phyloP scores from a whole-genome alignment of 1,140 invertebrate genomes.

The Thaumetopoea pityocampa region DNA sequence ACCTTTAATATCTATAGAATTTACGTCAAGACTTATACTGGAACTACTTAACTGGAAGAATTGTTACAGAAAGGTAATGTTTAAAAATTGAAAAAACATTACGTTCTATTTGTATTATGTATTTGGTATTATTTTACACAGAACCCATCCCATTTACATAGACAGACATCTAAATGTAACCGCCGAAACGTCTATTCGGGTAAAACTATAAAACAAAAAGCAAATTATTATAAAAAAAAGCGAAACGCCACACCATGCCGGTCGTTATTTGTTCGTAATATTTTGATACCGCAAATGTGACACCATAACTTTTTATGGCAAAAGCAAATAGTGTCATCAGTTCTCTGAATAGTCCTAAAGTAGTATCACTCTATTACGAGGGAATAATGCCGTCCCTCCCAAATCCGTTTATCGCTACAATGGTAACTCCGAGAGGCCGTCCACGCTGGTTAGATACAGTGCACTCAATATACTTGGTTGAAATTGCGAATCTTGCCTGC shows the following conservation, averaged over 20 bases:
- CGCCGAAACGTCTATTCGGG: conserved; percentile 3
- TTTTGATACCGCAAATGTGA: conserved; percentile 51
- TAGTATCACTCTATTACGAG: conserved; percentile 64
- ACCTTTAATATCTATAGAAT: too few species aligned
- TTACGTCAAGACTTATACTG: too few species aligned
- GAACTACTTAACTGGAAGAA: too few species aligned
- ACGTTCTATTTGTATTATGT: too few species aligned
- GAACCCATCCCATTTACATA: background rate
- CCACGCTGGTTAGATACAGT: conserved; percentile 48
- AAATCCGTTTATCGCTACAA: conserved; percentile 55
- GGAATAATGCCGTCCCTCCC: conserved; percentile 46
- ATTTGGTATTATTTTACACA: background rate
- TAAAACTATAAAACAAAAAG: conserved; percentile 10
- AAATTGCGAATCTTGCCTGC: conserved; percentile 31
- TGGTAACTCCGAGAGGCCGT: conserved; percentile 32
- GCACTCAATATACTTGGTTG: conserved; percentile 39
- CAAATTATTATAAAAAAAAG: conserved; percentile 17
- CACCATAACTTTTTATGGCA: conserved; percentile 65
- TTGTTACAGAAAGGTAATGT: too few species aligned
- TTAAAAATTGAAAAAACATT: too few species aligned
- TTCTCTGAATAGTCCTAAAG: conserved; percentile 59
- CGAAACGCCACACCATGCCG: conserved; percentile 7
- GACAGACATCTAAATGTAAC: conserved; percentile 6
- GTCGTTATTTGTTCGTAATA: conserved; percentile 48
- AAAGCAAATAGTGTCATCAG: conserved; percentile 66